Evolutionary conservation across 2,797 vertebrate genomes (phyloP).

Genomic region (Notamacropus eugenii): DNA sequence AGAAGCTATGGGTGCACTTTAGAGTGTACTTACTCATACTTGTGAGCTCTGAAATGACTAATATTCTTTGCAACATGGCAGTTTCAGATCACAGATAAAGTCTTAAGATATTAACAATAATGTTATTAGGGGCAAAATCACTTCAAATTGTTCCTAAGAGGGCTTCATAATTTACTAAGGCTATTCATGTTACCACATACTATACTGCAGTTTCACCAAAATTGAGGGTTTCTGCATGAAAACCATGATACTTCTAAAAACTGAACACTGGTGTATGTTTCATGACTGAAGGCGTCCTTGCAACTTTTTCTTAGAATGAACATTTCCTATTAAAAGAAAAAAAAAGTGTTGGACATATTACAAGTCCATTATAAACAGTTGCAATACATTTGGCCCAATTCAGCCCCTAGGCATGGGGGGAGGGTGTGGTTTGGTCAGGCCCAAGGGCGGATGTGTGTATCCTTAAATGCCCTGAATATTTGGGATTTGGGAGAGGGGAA

Average conservation of each 20-base stretch:
- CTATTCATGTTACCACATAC: slow-evolving; percentile 45
- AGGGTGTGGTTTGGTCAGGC: slow-evolving; percentile 19
- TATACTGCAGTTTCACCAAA: slow-evolving; percentile 40
- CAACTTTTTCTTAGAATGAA: slow-evolving; percentile 56
- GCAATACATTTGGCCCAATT: slow-evolving; percentile 22
- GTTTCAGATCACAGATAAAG: slow-evolving; percentile 44
- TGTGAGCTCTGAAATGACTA: slow-evolving; percentile 41
- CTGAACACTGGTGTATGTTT: slow-evolving; percentile 35
- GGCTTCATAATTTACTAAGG: slow-evolving; percentile 28
- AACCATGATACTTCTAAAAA: slow-evolving; percentile 30
- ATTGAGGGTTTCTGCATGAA: slow-evolving; percentile 42
- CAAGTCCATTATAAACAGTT: slow-evolving; percentile 42
- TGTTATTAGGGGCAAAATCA: slow-evolving; percentile 2
- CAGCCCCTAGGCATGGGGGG: slow-evolving; percentile 18
- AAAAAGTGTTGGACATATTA: slow-evolving; percentile 38
- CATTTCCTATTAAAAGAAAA: slow-evolving; percentile 55
- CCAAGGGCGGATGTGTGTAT: slow-evolving; percentile 49
- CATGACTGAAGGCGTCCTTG: slow-evolving; percentile 35
- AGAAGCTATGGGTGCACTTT: slow-evolving; percentile 53
- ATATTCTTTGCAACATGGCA: slow-evolving; percentile 28
- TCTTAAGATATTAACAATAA: slow-evolving; percentile 52
- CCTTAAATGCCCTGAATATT: slow-evolving; percentile 64
- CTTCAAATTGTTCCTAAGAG: slow-evolving; percentile 51
- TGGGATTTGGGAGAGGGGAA: background rate
- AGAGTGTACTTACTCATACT: slow-evolving; percentile 46